Percentiles rank a stretch among this genome's conserved stretches.
Evolutionary conservation across 2,888 invertebrate genomes (phyloP).

Genomic region (Stenotaenia linearis): DNA sequence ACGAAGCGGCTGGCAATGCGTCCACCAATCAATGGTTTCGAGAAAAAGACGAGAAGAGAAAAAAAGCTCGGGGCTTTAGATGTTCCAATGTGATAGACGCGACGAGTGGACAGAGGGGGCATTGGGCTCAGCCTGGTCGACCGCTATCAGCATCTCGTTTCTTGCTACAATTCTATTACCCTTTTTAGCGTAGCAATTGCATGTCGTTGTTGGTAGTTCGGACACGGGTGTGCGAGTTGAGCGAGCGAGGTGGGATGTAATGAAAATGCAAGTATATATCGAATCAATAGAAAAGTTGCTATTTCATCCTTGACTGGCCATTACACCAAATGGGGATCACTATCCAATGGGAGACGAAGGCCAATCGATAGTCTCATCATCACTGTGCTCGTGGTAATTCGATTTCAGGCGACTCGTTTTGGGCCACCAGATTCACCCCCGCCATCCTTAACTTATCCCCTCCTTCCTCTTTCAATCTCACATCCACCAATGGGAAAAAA

Average conservation of each 20-base stretch:
- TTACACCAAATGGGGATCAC: constrained; percentile 9
- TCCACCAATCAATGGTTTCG: constrained; percentile 7
- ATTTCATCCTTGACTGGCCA: constrained; percentile 9
- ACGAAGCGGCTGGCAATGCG: constrained; percentile 2
- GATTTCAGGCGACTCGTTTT: constrained; percentile 9
- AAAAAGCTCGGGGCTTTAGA: constrained; percentile 3
- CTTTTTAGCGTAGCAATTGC: constrained; percentile 4
- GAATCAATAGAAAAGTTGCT: constrained; percentile 9
- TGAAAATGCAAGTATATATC: constrained; percentile 9
- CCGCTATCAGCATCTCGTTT: neutral
- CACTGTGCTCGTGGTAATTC: constrained; percentile 9
- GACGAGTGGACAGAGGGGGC: constrained; percentile 3
- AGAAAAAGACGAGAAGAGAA: neutral
- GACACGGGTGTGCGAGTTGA: neutral
- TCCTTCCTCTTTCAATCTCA: neutral
- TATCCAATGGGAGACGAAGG: constrained; percentile 4
- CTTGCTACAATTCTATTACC: constrained; percentile 4
- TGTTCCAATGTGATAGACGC: neutral
- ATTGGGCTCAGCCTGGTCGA: neutral
- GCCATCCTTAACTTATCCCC: neutral
- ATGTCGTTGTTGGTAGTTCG: neutral
- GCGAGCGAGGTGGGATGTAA: neutral
- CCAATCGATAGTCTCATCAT: constrained; percentile 9
- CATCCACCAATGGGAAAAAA: neutral
- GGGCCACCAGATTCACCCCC: neutral